Conservation (phyloP, 2,888 invertebrate species). For the Philereme vetulata region DNA sequence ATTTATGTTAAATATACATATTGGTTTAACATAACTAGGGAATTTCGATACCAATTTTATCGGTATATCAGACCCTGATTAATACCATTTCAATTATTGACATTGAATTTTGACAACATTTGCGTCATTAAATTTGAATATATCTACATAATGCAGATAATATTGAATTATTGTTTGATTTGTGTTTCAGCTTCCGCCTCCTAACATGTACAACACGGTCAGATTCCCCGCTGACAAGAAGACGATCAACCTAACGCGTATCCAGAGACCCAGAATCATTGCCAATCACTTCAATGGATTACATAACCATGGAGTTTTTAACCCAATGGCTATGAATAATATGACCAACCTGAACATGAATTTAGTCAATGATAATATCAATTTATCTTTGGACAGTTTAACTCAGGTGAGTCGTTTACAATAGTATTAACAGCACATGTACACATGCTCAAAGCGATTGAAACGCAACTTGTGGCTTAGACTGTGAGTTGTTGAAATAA, state of each 20-base stretch:
- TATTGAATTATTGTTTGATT: not conserved
- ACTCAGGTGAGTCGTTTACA: slow-evolving; percentile 65
- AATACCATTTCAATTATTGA: no score
- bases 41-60: no score
- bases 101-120: no score
- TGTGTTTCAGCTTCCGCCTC: slow-evolving; percentile 39
- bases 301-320: slow-evolving; percentile 22
- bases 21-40: no score
- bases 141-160: no score
- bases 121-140: no score
- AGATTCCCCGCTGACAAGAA: slow-evolving; percentile 16
- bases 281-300: slow-evolving; percentile 17
- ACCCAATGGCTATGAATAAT: slow-evolving; percentile 17
- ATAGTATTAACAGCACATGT: no score
- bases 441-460: no score
- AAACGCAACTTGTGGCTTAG: no score
- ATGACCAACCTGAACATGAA: slow-evolving; percentile 17
- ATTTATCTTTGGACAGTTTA: slow-evolving; percentile 75
- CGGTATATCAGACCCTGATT: no score
- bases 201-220: slow-evolving; percentile 16
- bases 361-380: slow-evolving; percentile 64
- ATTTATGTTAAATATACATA: no score
- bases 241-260: slow-evolving; percentile 13
- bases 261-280: slow-evolving; percentile 19
- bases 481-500: no score